Base-by-base conservation (phyloP, 2,888 invertebrate species). In the Incurvaria masculella region DNA sequence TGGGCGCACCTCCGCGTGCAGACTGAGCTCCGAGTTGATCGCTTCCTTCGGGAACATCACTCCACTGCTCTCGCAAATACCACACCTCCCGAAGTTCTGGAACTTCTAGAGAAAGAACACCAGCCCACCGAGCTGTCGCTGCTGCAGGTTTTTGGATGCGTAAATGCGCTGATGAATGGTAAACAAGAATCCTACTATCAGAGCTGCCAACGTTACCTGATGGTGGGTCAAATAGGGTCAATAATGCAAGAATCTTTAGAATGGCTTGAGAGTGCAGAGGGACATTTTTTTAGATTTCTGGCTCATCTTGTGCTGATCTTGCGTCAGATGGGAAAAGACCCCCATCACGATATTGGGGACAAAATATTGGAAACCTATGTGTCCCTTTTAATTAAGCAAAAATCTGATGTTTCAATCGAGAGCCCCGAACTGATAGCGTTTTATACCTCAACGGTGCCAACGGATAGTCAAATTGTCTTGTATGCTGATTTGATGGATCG, bases 1-100 rank as follows among this genome's bases (percentile, higher is more conserved):
- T 97, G 97, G 97, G 91, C 93, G 1, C 88, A 93, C 65, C 76
- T 93, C 53, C 86, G 85, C 61, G 84, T 87, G 0, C 84, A 92
- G 63, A 87, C 95, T 50, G 95, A 96, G 63, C 84, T 88, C 14
- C 81, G 88, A 54, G 93, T 95, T 0, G 96, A 97, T 63, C 85
- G 64, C 57, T 75, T 75, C 53, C 57, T 79, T 42, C 67, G 65
- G 61, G 79, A 79, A 56, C 78, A 79, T 55, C 70, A 78, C 60
- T 61, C 64, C 11, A 75, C 79, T 19, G 72, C 66, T 27, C 69
- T 73, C 59, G 74, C 78, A 2, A 72, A 69, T 49, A 75, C 75
- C 26, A 69, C 75, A 40, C 56, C 74, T 20, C 43, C 66, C 42
- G 72, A 76, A 60, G 68, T 79, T 3, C 55, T 73, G 44, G 76